Evolutionary conservation across 2,113 vertebrate species (phyloP).

Genomic region (Zapornia atra): DNA sequence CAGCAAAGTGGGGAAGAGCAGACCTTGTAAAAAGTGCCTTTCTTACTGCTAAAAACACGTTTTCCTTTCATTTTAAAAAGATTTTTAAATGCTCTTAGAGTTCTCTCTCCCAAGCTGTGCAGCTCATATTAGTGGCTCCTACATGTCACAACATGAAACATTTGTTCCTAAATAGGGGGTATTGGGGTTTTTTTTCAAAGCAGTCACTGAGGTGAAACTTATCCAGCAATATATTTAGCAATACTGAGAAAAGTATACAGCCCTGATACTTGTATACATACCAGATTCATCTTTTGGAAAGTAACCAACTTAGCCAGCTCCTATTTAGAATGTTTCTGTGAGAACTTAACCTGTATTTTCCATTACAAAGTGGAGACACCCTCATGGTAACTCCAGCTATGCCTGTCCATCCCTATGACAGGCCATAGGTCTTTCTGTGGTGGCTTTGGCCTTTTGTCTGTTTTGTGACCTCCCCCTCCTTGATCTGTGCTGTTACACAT

Average conservation of each 20-base stretch:
- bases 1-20: not conserved
- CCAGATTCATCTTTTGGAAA: not conserved
- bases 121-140: not conserved
- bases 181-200: not conserved
- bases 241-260: not conserved
- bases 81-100: not conserved
- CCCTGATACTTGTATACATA: not conserved
- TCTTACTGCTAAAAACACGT: slow-evolving; percentile 10
- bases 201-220: not conserved
- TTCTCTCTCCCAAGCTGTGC: not conserved
- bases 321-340: not conserved
- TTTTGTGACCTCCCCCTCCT: not conserved
- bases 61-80: not conserved
- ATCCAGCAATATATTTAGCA: not conserved
- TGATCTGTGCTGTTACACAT: not conserved
- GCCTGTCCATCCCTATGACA: not conserved
- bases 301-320: not conserved
- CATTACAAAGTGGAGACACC: not conserved
- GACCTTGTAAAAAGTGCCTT: not conserved
- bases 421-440: not conserved
- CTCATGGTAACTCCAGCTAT: not conserved
- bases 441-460: not conserved
- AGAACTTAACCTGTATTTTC: not conserved
- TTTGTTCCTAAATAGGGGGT: not conserved
- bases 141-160: not conserved